Conservation (phyloP, 2,888 invertebrate genomes). For the Myathropa florea region DNA sequence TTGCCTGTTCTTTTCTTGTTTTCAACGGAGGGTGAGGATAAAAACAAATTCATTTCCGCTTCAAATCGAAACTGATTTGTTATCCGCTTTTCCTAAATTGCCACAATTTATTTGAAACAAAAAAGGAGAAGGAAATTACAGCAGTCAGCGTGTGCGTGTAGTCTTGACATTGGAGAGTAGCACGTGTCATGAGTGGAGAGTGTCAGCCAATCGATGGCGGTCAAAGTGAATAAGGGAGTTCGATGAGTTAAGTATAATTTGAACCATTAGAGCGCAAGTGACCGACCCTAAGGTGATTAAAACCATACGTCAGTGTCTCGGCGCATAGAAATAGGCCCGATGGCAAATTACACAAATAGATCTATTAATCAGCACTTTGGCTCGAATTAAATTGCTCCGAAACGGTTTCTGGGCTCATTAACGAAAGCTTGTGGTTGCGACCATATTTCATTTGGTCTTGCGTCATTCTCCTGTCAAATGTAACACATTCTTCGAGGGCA, state of each 20-base stretch:
- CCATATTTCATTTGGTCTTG: neutral
- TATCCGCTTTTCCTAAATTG: constrained; percentile 47
- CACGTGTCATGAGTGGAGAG: neutral
- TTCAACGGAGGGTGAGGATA: neutral
- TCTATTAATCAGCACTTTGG: neutral
- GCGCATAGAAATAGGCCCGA: neutral
- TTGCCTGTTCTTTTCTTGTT: constrained; percentile 14
- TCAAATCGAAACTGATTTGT: constrained; percentile 53
- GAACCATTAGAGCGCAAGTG: neutral
- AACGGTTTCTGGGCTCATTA: neutral
- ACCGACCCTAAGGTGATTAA: neutral
- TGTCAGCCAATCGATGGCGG: neutral
- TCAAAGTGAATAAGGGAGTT: neutral
- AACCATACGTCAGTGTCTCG: neutral
- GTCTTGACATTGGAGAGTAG: neutral
- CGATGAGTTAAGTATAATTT: neutral
- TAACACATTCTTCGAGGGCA: neutral
- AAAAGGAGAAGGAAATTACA: neutral
- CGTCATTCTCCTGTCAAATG: neutral
- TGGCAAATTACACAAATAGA: neutral
- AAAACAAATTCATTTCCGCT: constrained; percentile 51
- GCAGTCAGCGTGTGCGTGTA: neutral
- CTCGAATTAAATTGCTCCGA: neutral
- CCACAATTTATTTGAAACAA: constrained; percentile 49
- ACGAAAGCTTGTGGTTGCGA: neutral